Evolutionary conservation across 2,797 vertebrate species (phyloP).

Genomic region (Coendou prehensilis): DNA sequence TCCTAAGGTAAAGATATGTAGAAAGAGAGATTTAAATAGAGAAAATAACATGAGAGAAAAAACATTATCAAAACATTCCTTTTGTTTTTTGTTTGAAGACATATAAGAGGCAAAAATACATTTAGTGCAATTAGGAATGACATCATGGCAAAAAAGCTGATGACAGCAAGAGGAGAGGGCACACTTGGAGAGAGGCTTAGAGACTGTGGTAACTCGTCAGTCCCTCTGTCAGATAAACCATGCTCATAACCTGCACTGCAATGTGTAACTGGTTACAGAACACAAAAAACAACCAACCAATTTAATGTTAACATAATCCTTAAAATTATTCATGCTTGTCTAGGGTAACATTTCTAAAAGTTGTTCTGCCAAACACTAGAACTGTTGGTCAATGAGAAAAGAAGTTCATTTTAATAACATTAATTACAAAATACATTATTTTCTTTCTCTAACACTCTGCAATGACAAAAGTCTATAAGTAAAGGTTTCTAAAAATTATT

Average conservation of each 20-base stretch:
- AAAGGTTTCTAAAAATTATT: constrained; percentile 43
- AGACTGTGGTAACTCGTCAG: background rate
- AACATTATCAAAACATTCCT: background rate
- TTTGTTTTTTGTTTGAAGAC: background rate
- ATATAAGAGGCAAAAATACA: background rate
- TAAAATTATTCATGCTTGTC: background rate
- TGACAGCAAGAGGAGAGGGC: background rate
- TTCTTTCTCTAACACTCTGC: background rate
- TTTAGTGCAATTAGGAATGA: background rate
- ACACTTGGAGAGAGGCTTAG: background rate
- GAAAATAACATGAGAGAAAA: background rate
- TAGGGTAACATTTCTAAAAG: background rate
- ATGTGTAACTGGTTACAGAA: background rate
- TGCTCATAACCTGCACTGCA: background rate
- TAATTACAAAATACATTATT: background rate
- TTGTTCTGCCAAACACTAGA: background rate
- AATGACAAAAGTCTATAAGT: constrained; percentile 12
- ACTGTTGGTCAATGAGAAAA: background rate
- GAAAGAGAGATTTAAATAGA: background rate
- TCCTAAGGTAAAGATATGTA: background rate
- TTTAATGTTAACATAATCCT: background rate
- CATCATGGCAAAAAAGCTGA: background rate
- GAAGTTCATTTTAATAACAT: background rate
- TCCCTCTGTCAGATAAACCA: background rate
- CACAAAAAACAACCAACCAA: background rate